These are phyloP conservation scores for Grus americana DNA, from an alignment of 2,113 vertebrate genomes.

Conservation along the genomic window DNA sequence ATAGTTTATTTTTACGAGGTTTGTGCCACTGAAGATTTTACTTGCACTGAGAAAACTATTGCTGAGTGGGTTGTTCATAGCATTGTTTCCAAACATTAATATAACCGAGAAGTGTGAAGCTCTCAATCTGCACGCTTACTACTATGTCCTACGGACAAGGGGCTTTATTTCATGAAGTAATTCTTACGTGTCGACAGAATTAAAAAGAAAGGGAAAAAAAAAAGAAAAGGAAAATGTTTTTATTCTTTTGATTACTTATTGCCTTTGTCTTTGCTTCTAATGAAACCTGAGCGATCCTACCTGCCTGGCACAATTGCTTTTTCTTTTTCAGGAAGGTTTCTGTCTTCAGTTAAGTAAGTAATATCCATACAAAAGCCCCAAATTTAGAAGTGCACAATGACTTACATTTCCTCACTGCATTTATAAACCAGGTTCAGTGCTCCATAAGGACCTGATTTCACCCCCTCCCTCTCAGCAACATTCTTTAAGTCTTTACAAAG, in stretches of 20 bases:
- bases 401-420: constrained; percentile 30
- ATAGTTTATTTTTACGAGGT: constrained; percentile 59
- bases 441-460: constrained; percentile 29
- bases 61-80: background rate
- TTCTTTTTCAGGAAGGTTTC: constrained; percentile 47
- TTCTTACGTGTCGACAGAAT: background rate
- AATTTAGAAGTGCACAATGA: constrained; percentile 42
- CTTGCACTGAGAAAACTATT: constrained; percentile 16
- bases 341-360: constrained; percentile 26
- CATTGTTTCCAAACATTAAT: constrained; percentile 36
- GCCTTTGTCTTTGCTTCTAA: background rate
- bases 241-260: background rate
- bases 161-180: background rate
- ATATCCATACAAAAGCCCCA: constrained; percentile 44
- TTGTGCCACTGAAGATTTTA: constrained; percentile 27
- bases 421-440: constrained; percentile 46
- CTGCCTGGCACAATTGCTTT: background rate
- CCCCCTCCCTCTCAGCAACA: constrained; percentile 29
- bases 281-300: background rate
- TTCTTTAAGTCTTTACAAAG: constrained; percentile 51
- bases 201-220: background rate
- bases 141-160: background rate
- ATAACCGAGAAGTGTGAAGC: background rate
- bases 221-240: background rate
- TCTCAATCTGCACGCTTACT: background rate